Base-by-base conservation (phyloP, 2,797 vertebrate genomes). In the Lycodopsis pacificus region DNA sequence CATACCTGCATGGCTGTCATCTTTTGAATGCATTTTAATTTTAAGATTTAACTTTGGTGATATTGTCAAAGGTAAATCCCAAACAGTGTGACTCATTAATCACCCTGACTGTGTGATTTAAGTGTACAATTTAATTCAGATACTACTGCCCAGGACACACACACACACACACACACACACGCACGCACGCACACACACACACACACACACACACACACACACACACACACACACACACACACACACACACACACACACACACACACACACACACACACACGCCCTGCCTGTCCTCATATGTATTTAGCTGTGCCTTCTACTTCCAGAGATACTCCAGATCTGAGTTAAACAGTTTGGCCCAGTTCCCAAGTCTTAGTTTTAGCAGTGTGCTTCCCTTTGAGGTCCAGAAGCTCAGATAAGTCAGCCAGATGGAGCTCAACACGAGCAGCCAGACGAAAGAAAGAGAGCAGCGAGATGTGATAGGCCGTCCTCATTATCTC, bases 401-500 rank as follows among this genome's bases (percentile, higher is more conserved):
- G 82, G 76, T 91, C 79, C 61, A 11, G 56, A 57, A 62, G 83
- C 86, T 86, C 64, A 76, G 77, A 87, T 90, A 83, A 88, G 90
- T 86, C 78, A 88, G 84, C 76, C 88, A 83, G 81, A 77, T 58
- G 5, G 72, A 81, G 77, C 80, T 86, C 80, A 85, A 83, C 74
- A 44, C 78, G 83, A 87, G 76, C 78, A 76, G 81, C 58, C 71
- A 75, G 82, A 90, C 82, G 81, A 88, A 89, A 81, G 81, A 71
- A 62, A 79, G 83, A 71, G 79, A 82, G 73, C 81, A 70, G 79
- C 7, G 56, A 75, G 74, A 81, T 80, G 81, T 59, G 80, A 82
- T 70, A 46, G 79, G 66, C 79, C 82, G 84, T 81, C 78, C 84
- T 87, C 67, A 81, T 90, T 90, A 89, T 82, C 82, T 87, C 77